phyloP scores from a whole-genome alignment of 1,140 invertebrate species.

The Pseudomyrmex flavicornis region DNA sequence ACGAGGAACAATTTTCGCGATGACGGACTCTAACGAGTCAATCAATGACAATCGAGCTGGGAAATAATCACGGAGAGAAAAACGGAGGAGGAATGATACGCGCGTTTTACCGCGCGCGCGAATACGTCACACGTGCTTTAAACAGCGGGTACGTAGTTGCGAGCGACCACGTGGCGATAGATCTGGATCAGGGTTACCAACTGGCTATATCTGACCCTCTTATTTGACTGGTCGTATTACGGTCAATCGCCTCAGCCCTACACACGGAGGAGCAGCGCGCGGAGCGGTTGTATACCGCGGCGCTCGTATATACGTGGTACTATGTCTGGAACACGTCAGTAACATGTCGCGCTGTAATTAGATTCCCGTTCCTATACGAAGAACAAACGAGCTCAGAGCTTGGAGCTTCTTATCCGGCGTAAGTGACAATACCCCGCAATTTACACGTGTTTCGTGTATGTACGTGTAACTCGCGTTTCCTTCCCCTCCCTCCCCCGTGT shows the following conservation, averaged over 20 bases:
- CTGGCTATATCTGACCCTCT: conserved; percentile 84
- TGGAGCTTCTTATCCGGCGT: conserved; percentile 46
- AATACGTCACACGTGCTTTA: conserved; percentile 72
- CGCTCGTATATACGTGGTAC: conserved; percentile 57
- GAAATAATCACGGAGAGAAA: background rate
- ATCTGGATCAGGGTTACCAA: conserved; percentile 85
- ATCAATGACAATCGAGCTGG: background rate
- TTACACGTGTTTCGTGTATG: background rate
- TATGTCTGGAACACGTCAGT: conserved; percentile 77
- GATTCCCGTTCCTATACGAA: conserved; percentile 60
- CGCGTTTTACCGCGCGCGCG: conserved; percentile 25
- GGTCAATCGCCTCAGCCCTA: conserved; percentile 80
- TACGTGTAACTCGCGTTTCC: background rate
- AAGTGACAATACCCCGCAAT: conserved; percentile 3
- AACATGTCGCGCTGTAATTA: conserved; percentile 74
- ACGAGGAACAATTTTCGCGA: background rate
- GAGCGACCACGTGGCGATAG: conserved; percentile 83
- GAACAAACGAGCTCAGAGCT: conserved; percentile 27
- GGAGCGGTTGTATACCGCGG: background rate
- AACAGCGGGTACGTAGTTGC: conserved; percentile 34
- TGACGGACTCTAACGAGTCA: background rate
- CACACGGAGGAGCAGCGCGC: conserved; percentile 27
- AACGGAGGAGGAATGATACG: background rate
- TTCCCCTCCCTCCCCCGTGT: background rate
- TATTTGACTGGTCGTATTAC: conserved; percentile 83